Evolutionary conservation across 2,797 vertebrate species (phyloP), one percentile per base, ranked within the genome.

Genomic region (Miichthys miiuy): DNA sequence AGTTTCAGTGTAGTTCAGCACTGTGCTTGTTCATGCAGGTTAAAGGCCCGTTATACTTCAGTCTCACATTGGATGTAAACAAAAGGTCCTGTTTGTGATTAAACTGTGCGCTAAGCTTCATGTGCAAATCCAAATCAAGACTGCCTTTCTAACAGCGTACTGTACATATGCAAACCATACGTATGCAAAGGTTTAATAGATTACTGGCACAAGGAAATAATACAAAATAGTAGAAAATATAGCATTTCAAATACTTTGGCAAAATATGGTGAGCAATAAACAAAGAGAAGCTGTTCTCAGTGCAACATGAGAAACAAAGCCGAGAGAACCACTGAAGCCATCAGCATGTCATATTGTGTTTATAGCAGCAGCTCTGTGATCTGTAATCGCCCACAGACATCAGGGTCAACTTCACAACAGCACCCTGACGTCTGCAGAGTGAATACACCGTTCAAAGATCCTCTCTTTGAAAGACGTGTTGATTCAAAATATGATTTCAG

Each of bases 241-340:
- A 84, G 72, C 6, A 65, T 61, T 60, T 84, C 1, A 71, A 82
- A 78, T 68, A 91, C 77, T 84, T 90, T 91, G 90, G 82, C 82
- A 87, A 79, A 25, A 75, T 77, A 78, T 72, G 55, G 61, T 12
- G 47, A 77, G 80, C 81, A 80, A 78, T 54, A 62, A 69, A 77
- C 30, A 68, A 68, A 68, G 20, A 68, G 46, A 77, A 52, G 60
- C 52, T 7, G 10, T 77, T 69, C 20, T 68, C 17, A 63, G 61
- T 57, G 51, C 30, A 58, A 30, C 13, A 14, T 58, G 25, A 77
- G 25, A 74, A 68, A 27, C 56, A 20, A 80, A 76, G 57, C 6
- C 0, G 4, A 68, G 51, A 78, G 51, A 64, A 72, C 27, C 17
- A 65, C 9, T 34, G 42, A 66, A 58, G 27, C 44, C 41, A 54